Percentiles rank a stretch among this genome's conserved stretches.
phyloP scores from a whole-genome alignment of 2,888 invertebrate species.

The Malacosoma neustria region DNA sequence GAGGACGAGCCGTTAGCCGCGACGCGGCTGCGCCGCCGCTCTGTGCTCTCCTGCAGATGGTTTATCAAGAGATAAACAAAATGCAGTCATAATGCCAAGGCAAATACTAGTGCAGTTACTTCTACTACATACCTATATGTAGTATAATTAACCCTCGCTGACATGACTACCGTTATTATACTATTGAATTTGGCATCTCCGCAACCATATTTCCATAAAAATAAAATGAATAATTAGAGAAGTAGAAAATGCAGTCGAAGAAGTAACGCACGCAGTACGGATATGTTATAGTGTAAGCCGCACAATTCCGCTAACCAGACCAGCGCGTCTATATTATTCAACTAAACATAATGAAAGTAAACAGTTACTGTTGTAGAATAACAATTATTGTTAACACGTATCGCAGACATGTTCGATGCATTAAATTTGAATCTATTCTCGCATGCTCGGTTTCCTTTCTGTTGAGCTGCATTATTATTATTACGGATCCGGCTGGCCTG shows the following conservation, averaged over 20 bases:
- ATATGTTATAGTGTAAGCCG: no score
- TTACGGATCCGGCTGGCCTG: conserved; percentile 62
- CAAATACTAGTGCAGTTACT: neutral
- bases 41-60: conserved; percentile 28
- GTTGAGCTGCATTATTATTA: conserved; percentile 65
- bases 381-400: conserved; percentile 57
- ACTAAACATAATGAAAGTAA: conserved; percentile 73
- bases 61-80: conserved; percentile 49
- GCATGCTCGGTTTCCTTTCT: conserved; percentile 66
- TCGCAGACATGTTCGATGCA: conserved; percentile 51
- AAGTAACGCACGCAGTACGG: no score
- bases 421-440: conserved; percentile 70
- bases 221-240: no score
- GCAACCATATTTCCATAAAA: no score
- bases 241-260: conserved; percentile 40
- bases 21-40: conserved; percentile 54
- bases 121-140: conserved; percentile 6
- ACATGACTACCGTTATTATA: no score
- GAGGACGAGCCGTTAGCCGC: conserved; percentile 66
- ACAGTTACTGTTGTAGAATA: conserved; percentile 63
- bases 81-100: conserved; percentile 13
- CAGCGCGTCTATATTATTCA: conserved; percentile 50
- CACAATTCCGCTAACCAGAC: conserved; percentile 47
- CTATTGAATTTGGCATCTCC: no score
- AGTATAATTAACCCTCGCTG: no score